Evolutionary conservation across 2,113 vertebrate species (phyloP).

Genomic region (Tychaedon coryphoeus): DNA sequence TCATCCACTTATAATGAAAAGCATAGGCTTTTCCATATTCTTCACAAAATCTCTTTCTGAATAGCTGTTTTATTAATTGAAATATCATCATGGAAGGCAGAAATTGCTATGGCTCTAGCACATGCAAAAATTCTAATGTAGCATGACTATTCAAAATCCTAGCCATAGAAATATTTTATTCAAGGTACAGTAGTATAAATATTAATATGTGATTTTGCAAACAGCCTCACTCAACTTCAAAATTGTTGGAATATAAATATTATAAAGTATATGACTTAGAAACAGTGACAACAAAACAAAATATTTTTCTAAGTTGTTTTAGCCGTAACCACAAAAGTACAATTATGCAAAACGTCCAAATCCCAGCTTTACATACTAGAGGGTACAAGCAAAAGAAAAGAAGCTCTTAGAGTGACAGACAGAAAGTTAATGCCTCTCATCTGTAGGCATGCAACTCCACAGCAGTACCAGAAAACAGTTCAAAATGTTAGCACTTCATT

Average conservation of each 20-base stretch:
- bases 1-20: background rate
- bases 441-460: background rate
- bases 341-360: background rate
- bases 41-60: background rate
- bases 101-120: background rate
- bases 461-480: slow-evolving; percentile 2
- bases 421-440: background rate
- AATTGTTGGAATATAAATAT: background rate
- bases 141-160: background rate
- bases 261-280: background rate
- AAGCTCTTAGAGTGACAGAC: background rate
- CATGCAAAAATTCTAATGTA: background rate
- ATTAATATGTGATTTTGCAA: background rate
- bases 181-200: background rate
- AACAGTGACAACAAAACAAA: background rate
- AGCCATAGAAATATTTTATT: background rate
- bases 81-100: background rate
- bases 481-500: background rate
- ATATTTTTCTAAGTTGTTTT: background rate
- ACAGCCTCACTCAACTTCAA: background rate
- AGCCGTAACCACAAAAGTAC: background rate
- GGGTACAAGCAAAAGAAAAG: background rate
- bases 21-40: background rate
- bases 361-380: background rate
- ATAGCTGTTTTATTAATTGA: background rate